A percentile compares a stretch with the other conserved stretches of the same genome.
Conservation (phyloP, 1,140 invertebrate species). For the Drosophila sproati region DNA sequence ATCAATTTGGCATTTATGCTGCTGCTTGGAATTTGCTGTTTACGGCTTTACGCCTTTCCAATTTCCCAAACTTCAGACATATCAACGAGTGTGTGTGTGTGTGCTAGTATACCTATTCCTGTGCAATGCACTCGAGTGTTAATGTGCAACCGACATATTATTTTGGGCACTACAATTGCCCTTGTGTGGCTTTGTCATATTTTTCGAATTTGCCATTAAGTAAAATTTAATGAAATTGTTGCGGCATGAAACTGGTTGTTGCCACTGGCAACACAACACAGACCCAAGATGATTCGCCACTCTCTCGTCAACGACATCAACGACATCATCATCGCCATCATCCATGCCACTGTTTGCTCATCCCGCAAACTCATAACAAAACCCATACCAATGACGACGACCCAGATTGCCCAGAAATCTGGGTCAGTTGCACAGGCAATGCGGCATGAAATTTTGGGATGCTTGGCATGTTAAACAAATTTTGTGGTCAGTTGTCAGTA, state of each 20-base stretch:
- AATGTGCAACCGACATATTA: constrained; percentile 52
- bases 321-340: constrained; percentile 32
- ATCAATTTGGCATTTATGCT: too few relatives aligned
- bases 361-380: not conserved
- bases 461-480: constrained; percentile 62
- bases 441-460: constrained; percentile 75
- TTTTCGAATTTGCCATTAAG: constrained; percentile 52
- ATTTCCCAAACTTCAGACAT: constrained; percentile 16
- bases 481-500: constrained; percentile 71
- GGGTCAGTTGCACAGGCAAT: constrained; percentile 61
- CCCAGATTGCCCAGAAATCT: constrained; percentile 13
- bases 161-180: constrained; percentile 33
- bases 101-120: not conserved
- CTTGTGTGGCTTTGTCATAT: constrained; percentile 68
- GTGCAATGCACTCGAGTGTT: constrained; percentile 35
- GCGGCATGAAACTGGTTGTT: constrained; percentile 53
- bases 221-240: constrained; percentile 78
- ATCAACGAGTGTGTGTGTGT: not conserved
- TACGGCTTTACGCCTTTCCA: constrained; percentile 29
- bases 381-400: not conserved
- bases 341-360: constrained; percentile 45
- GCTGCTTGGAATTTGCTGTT: constrained; percentile 9
- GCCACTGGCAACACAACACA: constrained; percentile 62
- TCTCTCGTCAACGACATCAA: constrained; percentile 8
- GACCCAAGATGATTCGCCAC: constrained; percentile 39